Evolutionary conservation across 2,888 invertebrate genomes (phyloP), one percentile per base, ranked within the genome.

Genomic region (Ichneumon xanthorius): DNA sequence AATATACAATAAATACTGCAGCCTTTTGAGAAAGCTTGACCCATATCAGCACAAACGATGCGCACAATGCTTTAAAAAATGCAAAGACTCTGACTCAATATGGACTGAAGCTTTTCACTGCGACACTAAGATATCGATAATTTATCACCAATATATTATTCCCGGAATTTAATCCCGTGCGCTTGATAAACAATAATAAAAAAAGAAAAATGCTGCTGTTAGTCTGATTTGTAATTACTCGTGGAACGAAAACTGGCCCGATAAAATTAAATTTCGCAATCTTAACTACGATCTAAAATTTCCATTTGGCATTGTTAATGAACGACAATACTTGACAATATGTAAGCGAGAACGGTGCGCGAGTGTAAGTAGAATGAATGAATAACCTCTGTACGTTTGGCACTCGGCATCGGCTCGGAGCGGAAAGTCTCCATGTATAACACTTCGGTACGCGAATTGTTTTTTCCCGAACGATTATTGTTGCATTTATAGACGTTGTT

Each of bases 381-480:
- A 33, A 63, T 73, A 73, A 73, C 73, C 73, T 73, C 73, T 61
- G 26, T 9, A 26, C 45, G 58, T 73, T 58, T 45, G 73, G 22
- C 73, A 61, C 30, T 26, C 61, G 33, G 45, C 37, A 30, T 45
- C 37, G n/a, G 45, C 40, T 45, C 26, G 26, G 5, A 45, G 16
- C 26, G 37, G 40, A 73, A 40, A 16, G 45, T 11, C 73, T 73
- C 61, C 73, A 73, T 73, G 73, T 61, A 73, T 73, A 26, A 48
- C 48, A 11, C 26, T n/a, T 4, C 33, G 40, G 7, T 4, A 40
- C 61, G 45, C 30, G 26, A 26, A 63, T 61, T 16, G 4, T 22
- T 55, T 37, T 55, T 55, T 58, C 1, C 37, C 40, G 22, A 53
- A 71, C 45, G 45, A 14, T 16, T 45, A 45, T 4, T 16, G 14